phyloP scores from a whole-genome alignment of 2,888 invertebrate species.

The Himalopsyche japonica region DNA sequence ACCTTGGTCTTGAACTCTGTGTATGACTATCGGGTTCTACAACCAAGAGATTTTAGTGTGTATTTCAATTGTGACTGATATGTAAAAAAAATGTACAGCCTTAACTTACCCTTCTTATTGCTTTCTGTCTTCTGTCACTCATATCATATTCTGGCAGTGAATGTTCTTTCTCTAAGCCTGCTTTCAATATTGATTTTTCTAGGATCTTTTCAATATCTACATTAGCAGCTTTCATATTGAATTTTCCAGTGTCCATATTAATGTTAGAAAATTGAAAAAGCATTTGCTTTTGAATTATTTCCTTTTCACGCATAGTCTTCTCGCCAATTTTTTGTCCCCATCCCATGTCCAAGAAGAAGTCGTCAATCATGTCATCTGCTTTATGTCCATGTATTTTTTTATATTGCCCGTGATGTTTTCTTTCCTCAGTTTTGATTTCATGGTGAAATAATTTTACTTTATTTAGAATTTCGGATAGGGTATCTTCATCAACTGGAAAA shows the following conservation, averaged over 20 bases:
- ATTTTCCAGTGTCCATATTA: slow-evolving; percentile 51
- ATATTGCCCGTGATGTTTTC: slow-evolving; percentile 48
- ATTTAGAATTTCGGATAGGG: slow-evolving; percentile 47
- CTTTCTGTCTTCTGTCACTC: slow-evolving; percentile 61
- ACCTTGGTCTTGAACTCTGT: no score
- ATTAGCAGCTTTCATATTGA: slow-evolving; percentile 52
- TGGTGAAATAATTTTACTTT: slow-evolving; percentile 51
- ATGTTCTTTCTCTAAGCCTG: slow-evolving; percentile 69
- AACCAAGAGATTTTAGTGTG: no score
- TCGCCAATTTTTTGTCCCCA: slow-evolving; percentile 50
- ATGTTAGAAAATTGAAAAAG: slow-evolving; percentile 49
- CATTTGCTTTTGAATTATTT: slow-evolving; percentile 32
- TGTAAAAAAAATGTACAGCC: no score
- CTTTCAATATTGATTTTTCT: slow-evolving; percentile 64
- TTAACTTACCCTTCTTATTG: slow-evolving; percentile 58
- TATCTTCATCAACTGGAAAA: slow-evolving; percentile 50
- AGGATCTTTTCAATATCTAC: slow-evolving; percentile 62
- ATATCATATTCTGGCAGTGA: slow-evolving; percentile 62
- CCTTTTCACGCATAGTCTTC: slow-evolving; percentile 42
- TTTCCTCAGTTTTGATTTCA: slow-evolving; percentile 47
- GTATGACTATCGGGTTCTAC: no score
- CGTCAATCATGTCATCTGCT: slow-evolving; percentile 50
- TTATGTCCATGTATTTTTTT: slow-evolving; percentile 50
- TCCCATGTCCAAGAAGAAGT: slow-evolving; percentile 54
- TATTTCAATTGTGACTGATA: no score